A percentile compares a stretch with the other conserved stretches of the same genome.
These are phyloP conservation scores for Xiphias gladius DNA, from an alignment of 2,113 vertebrate genomes.

Conservation along the genomic window DNA sequence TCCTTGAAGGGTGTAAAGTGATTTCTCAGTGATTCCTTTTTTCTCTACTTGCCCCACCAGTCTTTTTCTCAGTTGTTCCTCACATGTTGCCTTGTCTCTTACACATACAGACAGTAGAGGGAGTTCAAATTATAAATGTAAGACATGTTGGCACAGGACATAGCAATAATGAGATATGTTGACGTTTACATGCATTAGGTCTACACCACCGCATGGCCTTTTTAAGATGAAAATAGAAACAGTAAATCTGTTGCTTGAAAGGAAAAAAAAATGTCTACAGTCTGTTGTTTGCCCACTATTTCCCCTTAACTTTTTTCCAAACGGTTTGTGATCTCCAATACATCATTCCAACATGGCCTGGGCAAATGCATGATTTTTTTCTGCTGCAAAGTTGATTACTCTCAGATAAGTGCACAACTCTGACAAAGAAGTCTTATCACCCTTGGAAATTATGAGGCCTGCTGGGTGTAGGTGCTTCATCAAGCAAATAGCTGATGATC, in stretches of 20 bases:
- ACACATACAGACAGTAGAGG: constrained; percentile 3
- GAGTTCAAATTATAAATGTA: constrained; percentile 66
- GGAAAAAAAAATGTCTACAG: constrained; percentile 10
- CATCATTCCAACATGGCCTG: neutral
- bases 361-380: constrained; percentile 1
- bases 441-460: neutral
- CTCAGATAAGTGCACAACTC: neutral
- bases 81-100: constrained; percentile 10
- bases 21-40: neutral
- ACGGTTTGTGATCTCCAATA: constrained; percentile 6
- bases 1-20: neutral
- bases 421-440: neutral
- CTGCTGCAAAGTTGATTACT: neutral
- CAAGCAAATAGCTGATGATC: neutral
- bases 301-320: constrained; percentile 32
- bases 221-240: constrained; percentile 25
- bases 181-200: constrained; percentile 68
- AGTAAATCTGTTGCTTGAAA: neutral
- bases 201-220: constrained; percentile 23
- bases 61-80: neutral
- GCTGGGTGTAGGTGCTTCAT: neutral
- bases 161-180: constrained; percentile 61
- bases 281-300: constrained; percentile 2
- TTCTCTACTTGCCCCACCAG: neutral
- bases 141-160: constrained; percentile 39